A percentile compares a stretch with the other conserved stretches of the same genome.
Evolutionary conservation across 2,113 vertebrate species (phyloP).

Genomic region (Ptilorrhoa leucosticta): DNA sequence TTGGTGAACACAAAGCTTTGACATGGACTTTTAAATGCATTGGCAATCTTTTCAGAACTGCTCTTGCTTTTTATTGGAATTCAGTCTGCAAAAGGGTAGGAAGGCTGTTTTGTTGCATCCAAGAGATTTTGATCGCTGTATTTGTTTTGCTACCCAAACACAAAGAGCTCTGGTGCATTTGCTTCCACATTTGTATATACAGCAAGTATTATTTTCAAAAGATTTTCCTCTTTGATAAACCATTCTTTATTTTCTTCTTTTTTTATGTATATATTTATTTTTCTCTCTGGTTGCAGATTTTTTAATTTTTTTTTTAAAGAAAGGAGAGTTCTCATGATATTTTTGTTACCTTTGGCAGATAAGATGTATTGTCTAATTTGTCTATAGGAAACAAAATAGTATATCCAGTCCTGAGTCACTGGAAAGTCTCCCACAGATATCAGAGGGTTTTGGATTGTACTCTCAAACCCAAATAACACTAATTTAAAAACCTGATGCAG

Average conservation of each 20-base stretch:
- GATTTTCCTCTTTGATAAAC: neutral
- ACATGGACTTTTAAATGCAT: neutral
- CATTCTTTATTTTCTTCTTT: neutral
- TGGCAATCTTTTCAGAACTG: neutral
- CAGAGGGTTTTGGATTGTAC: neutral
- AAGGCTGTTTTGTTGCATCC: neutral
- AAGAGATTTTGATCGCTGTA: neutral
- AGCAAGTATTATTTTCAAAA: neutral
- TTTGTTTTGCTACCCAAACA: neutral
- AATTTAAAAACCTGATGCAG: neutral
- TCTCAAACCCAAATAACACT: neutral
- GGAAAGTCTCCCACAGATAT: slow-evolving; percentile 1
- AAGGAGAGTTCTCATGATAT: neutral
- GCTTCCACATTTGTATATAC: neutral
- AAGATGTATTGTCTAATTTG: neutral
- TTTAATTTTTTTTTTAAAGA: neutral
- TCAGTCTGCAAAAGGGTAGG: neutral
- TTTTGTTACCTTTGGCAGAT: slow-evolving; percentile 6
- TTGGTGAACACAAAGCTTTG: neutral
- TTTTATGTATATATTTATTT: neutral
- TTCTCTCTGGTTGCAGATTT: neutral
- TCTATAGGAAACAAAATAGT: neutral
- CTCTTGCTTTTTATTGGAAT: neutral
- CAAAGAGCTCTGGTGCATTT: slow-evolving; percentile 1
- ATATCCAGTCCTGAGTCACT: neutral